Conservation (phyloP, 2,888 invertebrate species). For the Ceraclea dissimilis region DNA sequence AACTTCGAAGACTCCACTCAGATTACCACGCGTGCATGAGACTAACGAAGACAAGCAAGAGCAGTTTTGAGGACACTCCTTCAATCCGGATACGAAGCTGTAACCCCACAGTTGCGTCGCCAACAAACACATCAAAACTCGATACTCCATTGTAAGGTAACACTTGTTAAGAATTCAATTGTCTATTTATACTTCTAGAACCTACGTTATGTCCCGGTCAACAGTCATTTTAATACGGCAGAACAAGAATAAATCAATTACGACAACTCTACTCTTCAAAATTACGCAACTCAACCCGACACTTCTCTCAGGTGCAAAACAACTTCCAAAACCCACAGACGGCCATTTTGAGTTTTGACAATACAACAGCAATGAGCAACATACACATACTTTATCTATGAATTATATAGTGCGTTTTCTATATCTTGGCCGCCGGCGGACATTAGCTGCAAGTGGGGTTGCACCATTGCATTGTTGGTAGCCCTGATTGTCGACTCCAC, state of each 20-base stretch:
- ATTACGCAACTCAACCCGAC: neutral
- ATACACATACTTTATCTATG: too few relatives aligned
- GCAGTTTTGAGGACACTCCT: constrained; percentile 62
- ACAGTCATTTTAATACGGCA: neutral
- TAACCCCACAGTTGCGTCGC: constrained; percentile 9
- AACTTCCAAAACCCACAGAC: constrained; percentile 13
- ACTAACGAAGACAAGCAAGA: constrained; percentile 65
- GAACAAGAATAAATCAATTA: neutral
- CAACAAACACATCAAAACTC: constrained; percentile 17
- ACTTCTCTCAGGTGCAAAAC: constrained; percentile 13
- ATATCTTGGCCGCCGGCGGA: too few relatives aligned
- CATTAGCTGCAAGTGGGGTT: too few relatives aligned
- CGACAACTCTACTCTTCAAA: neutral
- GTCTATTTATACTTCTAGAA: too few relatives aligned
- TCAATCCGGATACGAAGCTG: constrained; percentile 16
- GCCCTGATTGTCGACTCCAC: too few relatives aligned
- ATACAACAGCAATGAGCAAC: too few relatives aligned
- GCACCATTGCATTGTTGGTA: neutral
- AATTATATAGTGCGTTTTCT: too few relatives aligned
- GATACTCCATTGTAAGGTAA: constrained; percentile 17
- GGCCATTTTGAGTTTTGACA: constrained; percentile 20
- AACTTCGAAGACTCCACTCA: constrained; percentile 59
- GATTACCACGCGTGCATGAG: constrained; percentile 62
- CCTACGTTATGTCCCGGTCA: neutral
- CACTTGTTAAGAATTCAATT: too few relatives aligned